These are phyloP conservation scores for Ciona savignyi DNA, from an alignment of 23 tunicate genomes.

Conservation along the genomic window DNA sequence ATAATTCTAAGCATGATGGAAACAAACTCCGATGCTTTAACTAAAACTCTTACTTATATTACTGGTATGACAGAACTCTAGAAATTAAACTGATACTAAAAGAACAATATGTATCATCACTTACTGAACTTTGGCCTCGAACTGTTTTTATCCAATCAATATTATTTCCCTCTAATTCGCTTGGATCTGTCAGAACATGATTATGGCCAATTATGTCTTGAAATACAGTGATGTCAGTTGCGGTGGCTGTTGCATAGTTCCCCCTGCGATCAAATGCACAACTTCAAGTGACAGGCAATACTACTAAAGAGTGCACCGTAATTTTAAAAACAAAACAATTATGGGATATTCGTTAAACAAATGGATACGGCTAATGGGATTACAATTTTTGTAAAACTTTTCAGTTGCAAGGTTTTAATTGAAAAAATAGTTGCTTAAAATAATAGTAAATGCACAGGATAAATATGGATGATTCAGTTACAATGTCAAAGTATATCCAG, in stretches of 20 bases:
- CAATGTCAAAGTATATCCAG: too few relatives aligned
- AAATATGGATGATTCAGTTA: too few relatives aligned
- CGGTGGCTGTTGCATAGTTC: conserved; percentile 11
- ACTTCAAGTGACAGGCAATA: not conserved
- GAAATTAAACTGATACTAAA: too few relatives aligned
- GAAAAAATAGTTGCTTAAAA: not conserved
- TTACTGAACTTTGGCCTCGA: conserved; percentile 69
- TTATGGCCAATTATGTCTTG: conserved; percentile 23
- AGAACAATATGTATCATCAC: not conserved
- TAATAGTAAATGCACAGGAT: too few relatives aligned
- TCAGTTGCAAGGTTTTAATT: not conserved
- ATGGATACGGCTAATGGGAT: too few relatives aligned
- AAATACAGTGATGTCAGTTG: conserved; percentile 30
- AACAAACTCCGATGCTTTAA: not conserved
- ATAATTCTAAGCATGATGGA: not conserved
- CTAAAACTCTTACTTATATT: too few relatives aligned
- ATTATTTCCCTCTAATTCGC: conserved; percentile 51
- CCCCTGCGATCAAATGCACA: conserved; percentile 29
- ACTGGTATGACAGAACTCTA: too few relatives aligned
- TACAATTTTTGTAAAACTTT: too few relatives aligned
- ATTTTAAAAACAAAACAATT: too few relatives aligned
- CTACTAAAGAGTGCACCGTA: too few relatives aligned
- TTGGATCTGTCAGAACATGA: conserved; percentile 46
- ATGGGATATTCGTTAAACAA: too few relatives aligned
- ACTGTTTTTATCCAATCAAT: conserved; percentile 84